Evolutionary conservation across 2,888 invertebrate genomes (phyloP).

Genomic region (Protula sp.): DNA sequence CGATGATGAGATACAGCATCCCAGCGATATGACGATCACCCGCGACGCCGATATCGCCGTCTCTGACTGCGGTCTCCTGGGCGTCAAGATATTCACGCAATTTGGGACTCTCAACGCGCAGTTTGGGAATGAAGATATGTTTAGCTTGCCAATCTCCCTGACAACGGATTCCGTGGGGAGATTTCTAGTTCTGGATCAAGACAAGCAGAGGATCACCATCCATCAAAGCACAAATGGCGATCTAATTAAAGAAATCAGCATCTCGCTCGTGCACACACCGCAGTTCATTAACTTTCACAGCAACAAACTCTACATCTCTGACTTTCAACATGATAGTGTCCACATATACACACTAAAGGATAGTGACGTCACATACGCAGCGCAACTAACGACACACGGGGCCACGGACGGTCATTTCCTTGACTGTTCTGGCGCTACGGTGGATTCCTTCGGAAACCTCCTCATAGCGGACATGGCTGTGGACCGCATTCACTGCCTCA

Average conservation of each 20-base stretch:
- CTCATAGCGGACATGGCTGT: constrained; percentile 13
- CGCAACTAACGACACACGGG: constrained; percentile 5
- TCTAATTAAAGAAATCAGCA: constrained; percentile 8
- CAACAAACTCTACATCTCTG: constrained; percentile 18
- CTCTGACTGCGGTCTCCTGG: constrained; percentile 12
- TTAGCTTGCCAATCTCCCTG: constrained; percentile 17
- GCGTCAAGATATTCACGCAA: constrained; percentile 15
- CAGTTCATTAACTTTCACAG: constrained; percentile 10
- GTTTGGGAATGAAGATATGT: constrained; percentile 14
- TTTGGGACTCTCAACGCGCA: constrained; percentile 8
- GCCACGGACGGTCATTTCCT: constrained; percentile 8
- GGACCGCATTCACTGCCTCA: constrained; percentile 11
- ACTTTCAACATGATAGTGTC: constrained; percentile 13
- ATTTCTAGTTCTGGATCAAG: constrained; percentile 22
- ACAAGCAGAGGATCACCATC: constrained; percentile 16
- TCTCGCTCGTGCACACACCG: constrained; percentile 10
- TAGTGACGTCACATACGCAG: constrained; percentile 11
- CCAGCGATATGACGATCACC: constrained; percentile 17
- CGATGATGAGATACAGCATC: constrained; percentile 17
- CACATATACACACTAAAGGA: constrained; percentile 12
- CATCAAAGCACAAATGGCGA: constrained; percentile 17
- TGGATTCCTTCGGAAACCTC: constrained; percentile 14
- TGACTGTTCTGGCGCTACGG: constrained; percentile 17
- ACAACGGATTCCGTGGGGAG: constrained; percentile 13
- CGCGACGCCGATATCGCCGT: constrained; percentile 19